A percentile compares a stretch with the other conserved stretches of the same genome.
Evolutionary conservation across 53 echinoderm and acorn worm genomes (phyloP).

Genomic region (Holothuria scabra): DNA sequence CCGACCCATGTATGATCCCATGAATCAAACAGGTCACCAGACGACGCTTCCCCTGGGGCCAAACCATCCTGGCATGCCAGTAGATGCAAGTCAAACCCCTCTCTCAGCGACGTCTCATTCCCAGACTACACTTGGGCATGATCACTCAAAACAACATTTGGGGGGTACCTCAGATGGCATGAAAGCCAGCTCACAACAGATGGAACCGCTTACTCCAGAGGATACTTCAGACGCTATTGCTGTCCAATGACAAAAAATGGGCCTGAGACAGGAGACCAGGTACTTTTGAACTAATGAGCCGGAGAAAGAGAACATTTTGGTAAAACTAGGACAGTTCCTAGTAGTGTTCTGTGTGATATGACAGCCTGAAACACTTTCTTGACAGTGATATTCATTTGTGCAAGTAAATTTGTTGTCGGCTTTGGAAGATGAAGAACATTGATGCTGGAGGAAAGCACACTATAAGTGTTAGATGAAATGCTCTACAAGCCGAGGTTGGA

Average conservation of each 20-base stretch:
- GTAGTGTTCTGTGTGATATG: no score
- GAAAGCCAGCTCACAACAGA: conserved; percentile 40
- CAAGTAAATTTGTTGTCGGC: no score
- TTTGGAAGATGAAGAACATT: no score
- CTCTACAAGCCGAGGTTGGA: no score
- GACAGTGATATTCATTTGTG: no score
- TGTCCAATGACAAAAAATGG: conserved; percentile 60
- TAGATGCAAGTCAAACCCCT: conserved; percentile 53
- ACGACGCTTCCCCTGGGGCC: conserved; percentile 44
- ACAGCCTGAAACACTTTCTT: no score
- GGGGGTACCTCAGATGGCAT: conserved; percentile 13
- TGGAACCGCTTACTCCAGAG: conserved; percentile 78
- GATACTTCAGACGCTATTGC: conserved; percentile 60
- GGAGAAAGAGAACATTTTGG: no score
- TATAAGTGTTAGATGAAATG: no score
- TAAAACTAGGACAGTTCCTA: no score
- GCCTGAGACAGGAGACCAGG: conserved; percentile 21
- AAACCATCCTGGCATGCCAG: conserved; percentile 42
- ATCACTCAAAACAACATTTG: conserved; percentile 56
- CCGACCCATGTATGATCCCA: conserved; percentile 60
- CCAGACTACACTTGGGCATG: conserved; percentile 19
- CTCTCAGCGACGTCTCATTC: conserved; percentile 22
- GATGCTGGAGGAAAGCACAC: no score
- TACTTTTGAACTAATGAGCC: conserved; percentile 5
- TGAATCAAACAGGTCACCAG: conserved; percentile 44